phyloP scores from a whole-genome alignment of 30 jellyfish, hydroid and myxozoan species.

The Pelagia noctiluca region DNA sequence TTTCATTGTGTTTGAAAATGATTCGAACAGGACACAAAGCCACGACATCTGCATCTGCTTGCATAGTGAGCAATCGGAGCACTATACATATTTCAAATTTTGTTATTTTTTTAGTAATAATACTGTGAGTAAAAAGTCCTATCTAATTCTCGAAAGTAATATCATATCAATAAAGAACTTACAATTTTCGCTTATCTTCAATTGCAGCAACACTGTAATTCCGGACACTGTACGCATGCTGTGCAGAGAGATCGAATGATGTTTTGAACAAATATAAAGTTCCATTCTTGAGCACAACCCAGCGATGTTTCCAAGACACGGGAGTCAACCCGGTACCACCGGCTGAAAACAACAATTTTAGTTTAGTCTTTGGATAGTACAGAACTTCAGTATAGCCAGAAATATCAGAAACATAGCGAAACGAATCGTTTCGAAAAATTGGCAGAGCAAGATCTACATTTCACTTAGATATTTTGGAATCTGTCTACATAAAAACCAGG shows the following conservation, averaged over 20 bases:
- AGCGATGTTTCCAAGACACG: conserved; percentile 87
- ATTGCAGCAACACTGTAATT: conserved; percentile 82
- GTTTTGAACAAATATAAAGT: conserved; percentile 86
- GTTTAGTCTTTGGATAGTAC: no score
- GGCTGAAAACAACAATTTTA: conserved; percentile 75
- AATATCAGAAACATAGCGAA: no score
- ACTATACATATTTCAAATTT: no score
- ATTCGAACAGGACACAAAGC: not conserved
- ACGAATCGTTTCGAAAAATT: no score
- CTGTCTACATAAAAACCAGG: no score
- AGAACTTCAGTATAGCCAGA: no score
- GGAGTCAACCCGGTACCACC: conserved; percentile 85
- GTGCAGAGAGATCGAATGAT: conserved; percentile 92
- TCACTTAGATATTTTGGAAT: no score
- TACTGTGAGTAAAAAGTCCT: no score
- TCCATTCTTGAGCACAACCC: conserved; percentile 92
- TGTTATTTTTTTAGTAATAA: no score
- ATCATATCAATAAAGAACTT: conserved; percentile 29
- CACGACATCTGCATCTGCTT: not conserved
- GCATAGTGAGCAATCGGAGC: not conserved
- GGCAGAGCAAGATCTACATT: no score
- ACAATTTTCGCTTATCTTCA: conserved; percentile 89
- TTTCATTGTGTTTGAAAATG: no score
- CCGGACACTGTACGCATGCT: conserved; percentile 81
- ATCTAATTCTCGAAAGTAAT: no score